Evolutionary conservation across 2,113 vertebrate species (phyloP).

Genomic region (Corythoichthys haematopterus): DNA sequence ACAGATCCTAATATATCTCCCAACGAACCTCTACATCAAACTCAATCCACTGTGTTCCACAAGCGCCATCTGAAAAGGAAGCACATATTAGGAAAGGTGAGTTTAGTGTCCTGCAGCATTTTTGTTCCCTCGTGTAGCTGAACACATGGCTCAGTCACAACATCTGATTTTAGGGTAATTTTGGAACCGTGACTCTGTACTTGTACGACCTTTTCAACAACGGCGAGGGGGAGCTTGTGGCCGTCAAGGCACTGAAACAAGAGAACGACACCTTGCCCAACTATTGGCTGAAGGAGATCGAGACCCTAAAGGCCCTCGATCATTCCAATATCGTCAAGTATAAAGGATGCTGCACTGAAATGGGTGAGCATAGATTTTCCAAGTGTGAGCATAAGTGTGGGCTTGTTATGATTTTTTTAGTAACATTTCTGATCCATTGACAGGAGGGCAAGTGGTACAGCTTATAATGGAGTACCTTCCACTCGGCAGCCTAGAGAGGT

Average conservation of each 20-base stretch:
- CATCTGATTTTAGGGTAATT: slow-evolving; percentile 79
- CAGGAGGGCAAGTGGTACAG: slow-evolving; percentile 85
- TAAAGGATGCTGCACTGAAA: slow-evolving; percentile 86
- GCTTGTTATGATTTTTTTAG: neutral
- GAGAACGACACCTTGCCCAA: slow-evolving; percentile 73
- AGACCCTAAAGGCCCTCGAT: slow-evolving; percentile 83
- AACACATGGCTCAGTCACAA: slow-evolving; percentile 1
- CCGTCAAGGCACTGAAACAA: slow-evolving; percentile 85
- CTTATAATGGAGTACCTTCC: slow-evolving; percentile 95
- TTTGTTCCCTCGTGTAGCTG: neutral
- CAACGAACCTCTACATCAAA: slow-evolving; percentile 47
- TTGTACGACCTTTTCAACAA: slow-evolving; percentile 86
- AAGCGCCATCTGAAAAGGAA: slow-evolving; percentile 87
- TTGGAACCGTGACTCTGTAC: slow-evolving; percentile 87
- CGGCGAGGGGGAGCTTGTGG: slow-evolving; percentile 85
- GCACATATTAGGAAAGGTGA: slow-evolving; percentile 81
- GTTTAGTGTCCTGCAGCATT: slow-evolving; percentile 6
- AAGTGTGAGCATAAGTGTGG: neutral
- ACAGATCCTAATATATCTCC: slow-evolving; percentile 77
- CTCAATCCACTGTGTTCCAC: slow-evolving; percentile 81
- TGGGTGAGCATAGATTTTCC: slow-evolving; percentile 64
- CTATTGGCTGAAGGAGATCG: slow-evolving; percentile 84
- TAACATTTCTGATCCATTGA: neutral
- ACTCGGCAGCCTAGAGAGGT: slow-evolving; percentile 85
- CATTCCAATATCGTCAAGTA: slow-evolving; percentile 91